Base-by-base conservation (phyloP, 2,113 vertebrate genomes). In the Ceyx margarethae region DNA sequence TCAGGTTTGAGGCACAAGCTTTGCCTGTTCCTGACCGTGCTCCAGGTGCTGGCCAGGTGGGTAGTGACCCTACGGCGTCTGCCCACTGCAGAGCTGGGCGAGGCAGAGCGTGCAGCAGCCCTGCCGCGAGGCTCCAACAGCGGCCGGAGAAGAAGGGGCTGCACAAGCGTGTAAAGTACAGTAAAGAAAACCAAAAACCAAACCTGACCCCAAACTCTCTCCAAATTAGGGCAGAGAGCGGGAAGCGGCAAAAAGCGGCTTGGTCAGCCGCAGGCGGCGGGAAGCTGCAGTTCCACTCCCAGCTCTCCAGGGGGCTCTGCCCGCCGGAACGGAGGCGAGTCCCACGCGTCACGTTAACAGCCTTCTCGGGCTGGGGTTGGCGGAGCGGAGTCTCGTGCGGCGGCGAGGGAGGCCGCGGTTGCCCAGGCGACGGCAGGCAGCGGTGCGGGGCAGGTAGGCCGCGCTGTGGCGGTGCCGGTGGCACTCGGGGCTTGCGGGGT, bases 191-290 rank as follows among this genome's bases (percentile, higher is more conserved):
- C 37, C 37, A 37, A 37, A 37, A 48, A 48, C 46, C 2, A 2
- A 11, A 5, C 20, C 4, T 1, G 7, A 5, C 6, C 15, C 29
- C 51, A 3, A 11, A 2, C 14, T 11, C 37, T 1, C 4, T 2
- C 21, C 8, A 4, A 0, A 16, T 2, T 4, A 0, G 17, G 11
- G 15, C 53, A 11, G 33, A 8, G 12, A 8, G 7, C 0, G 15
- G 10, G 11, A 54, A 25, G 23, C 1, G 12, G 6, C 4, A 4
- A 7, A 4, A 10, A 5, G 4, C 10, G 1, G 2, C 2, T 3
- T 35, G 35, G 1, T 46, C 21, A 46, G 10, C 1, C 25, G 2
- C 15, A 5, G 2, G 13, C 11, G 2, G 7, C 0, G 13, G 10
- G 31, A 8, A 2, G 61, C 50, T 15, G 8, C 72, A 6, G 13